A percentile compares a stretch with the other conserved stretches of the same genome.
These are phyloP conservation scores for Laodelphax striatellus DNA, from an alignment of 1,140 invertebrate genomes.

Conservation along the genomic window DNA sequence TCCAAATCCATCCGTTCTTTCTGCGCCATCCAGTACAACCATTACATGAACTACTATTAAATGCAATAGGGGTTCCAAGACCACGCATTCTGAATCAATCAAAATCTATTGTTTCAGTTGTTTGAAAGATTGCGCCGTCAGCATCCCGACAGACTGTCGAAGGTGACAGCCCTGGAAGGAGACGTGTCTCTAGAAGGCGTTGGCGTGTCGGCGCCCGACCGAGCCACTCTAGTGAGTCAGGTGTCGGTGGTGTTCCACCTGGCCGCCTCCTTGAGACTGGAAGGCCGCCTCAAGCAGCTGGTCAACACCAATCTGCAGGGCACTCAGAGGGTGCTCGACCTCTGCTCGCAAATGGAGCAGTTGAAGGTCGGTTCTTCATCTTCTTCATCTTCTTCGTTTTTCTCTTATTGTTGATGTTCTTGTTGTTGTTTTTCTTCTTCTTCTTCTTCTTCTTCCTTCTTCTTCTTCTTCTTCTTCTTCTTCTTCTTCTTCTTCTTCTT, in stretches of 20 bases:
- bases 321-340: slow-evolving; percentile 46
- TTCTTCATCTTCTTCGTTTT: too few relatives aligned
- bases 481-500: too few relatives aligned
- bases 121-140: slow-evolving; percentile 54
- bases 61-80: too few relatives aligned
- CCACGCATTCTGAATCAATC: too few relatives aligned
- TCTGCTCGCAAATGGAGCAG: slow-evolving; percentile 53
- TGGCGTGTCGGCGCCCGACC: slow-evolving; percentile 42
- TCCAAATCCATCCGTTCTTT: too few relatives aligned
- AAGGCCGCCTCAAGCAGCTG: slow-evolving; percentile 57
- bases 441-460: too few relatives aligned
- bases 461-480: too few relatives aligned
- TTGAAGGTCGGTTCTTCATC: slow-evolving; percentile 37
- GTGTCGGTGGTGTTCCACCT: slow-evolving; percentile 82
- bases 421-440: too few relatives aligned
- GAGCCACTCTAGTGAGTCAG: slow-evolving; percentile 45
- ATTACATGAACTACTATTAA: too few relatives aligned
- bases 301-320: slow-evolving; percentile 60
- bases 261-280: slow-evolving; percentile 71
- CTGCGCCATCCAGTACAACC: too few relatives aligned
- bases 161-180: slow-evolving; percentile 63
- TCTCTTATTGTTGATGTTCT: too few relatives aligned
- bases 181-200: slow-evolving; percentile 47
- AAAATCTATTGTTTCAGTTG: slow-evolving; percentile 43
- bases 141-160: slow-evolving; percentile 52